phyloP scores from a whole-genome alignment of 1,140 invertebrate species.

The Euura saliciscinereae region DNA sequence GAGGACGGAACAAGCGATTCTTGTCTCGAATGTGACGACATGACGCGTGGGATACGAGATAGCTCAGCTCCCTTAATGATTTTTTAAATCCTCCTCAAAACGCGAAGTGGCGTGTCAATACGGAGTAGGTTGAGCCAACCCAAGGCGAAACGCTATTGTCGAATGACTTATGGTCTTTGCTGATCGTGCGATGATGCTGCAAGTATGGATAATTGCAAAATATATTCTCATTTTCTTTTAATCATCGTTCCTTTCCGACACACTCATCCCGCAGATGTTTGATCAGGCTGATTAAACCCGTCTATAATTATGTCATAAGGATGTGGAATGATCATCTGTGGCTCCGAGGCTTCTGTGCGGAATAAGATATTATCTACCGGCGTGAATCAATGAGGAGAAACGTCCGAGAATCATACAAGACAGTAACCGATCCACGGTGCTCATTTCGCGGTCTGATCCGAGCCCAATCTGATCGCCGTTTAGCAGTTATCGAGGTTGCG shows the following conservation, averaged over 20 bases:
- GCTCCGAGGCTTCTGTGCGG: neutral
- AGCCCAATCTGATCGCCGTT: neutral
- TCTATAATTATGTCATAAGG: neutral
- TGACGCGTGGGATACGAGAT: conserved; percentile 1
- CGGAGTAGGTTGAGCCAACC: neutral
- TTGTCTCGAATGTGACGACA: neutral
- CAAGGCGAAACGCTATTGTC: too few species aligned
- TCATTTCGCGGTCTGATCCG: neutral
- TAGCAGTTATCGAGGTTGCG: neutral
- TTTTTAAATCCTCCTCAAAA: neutral
- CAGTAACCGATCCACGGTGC: neutral
- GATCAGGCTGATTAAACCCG: neutral
- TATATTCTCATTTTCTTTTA: too few species aligned
- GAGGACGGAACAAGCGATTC: neutral
- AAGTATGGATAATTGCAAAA: too few species aligned
- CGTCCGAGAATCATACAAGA: neutral
- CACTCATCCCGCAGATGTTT: too few species aligned
- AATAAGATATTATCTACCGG: neutral
- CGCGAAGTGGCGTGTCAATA: neutral
- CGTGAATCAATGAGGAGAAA: too few species aligned
- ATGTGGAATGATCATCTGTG: neutral
- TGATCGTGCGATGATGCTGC: too few species aligned
- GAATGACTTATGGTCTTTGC: too few species aligned
- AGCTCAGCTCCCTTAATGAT: neutral
- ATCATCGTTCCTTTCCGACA: too few species aligned